Percentiles rank a stretch among this genome's conserved stretches.
Evolutionary conservation across 2,888 invertebrate genomes (phyloP).

Genomic region (Cephus spinipes): DNA sequence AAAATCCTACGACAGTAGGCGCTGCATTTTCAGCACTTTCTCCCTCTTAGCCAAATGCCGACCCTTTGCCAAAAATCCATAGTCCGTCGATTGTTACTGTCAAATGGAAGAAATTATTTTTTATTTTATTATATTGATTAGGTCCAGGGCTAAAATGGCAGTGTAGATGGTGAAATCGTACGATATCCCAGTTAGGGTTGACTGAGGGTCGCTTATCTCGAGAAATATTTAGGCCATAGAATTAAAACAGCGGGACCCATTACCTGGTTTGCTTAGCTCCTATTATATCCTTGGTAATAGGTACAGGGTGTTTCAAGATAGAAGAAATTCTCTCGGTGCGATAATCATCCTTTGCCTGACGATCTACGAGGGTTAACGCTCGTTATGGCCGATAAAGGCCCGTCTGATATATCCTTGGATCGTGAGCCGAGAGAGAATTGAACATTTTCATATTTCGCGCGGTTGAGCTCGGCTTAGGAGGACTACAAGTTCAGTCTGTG

Average conservation of each 20-base stretch:
- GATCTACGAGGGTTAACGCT: not conserved
- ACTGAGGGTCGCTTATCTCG: not conserved
- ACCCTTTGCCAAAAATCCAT: not conserved
- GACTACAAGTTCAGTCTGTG: not conserved
- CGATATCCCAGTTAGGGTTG: not conserved
- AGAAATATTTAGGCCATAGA: not conserved
- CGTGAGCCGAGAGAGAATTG: not conserved
- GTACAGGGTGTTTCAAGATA: not conserved
- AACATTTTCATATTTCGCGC: not conserved
- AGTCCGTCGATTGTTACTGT: not conserved
- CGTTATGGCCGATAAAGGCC: not conserved
- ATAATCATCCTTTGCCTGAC: not conserved
- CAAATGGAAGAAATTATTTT: not conserved
- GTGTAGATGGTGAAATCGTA: not conserved
- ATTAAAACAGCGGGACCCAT: not conserved
- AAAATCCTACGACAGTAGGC: slow-evolving; percentile 27
- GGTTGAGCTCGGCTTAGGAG: not conserved
- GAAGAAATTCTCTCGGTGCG: not conserved
- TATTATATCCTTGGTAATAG: not conserved
- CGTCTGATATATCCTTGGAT: not conserved
- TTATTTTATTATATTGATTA: not conserved
- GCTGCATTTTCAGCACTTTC: slow-evolving; percentile 27
- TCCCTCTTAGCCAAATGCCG: not conserved
- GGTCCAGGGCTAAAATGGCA: not conserved
- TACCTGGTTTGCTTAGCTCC: not conserved